Base-by-base conservation (phyloP, 2,113 vertebrate genomes). In the Suncus etruscus region DNA sequence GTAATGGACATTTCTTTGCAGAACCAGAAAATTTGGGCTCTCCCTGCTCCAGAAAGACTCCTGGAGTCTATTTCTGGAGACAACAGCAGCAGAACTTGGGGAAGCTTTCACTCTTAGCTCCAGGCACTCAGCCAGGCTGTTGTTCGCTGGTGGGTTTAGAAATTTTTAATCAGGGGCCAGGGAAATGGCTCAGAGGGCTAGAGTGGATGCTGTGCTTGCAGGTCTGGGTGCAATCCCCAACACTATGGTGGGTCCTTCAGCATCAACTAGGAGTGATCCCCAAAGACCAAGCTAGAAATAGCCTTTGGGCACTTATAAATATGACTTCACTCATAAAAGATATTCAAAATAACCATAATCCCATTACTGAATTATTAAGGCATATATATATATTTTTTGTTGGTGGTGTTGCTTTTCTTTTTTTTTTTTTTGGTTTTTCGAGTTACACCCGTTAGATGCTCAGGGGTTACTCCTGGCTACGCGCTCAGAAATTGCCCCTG, bases 291-390 rank as follows among this genome's bases (percentile, higher is more conserved):
- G 54, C 58, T 61, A 20, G 58, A 20, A 20, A 16, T 22, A 54
- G 54, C 54, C 54, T 58, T 61, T 16, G 65, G 65, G 27, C 24
- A 66, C 65, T 54, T 79, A 39, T 61, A 79, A 31, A 27, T 31
- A 70, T 66, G 16, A 12, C 8, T 20, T 16, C 58, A 18, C 58
- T 16, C 18, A 16, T 16, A 61, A 16, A 14, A 58, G 18, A 58
- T 18, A 58, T 81, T 72, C 20, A 89, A 84, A 92, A 61, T 39
- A 70, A 51, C 66, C 24, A 15, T 48, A 86, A 74, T 68, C 47
- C 31, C 22, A 31, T 69, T 54, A 83, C 68, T 16, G 10, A 61
- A 90, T 18, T 48, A 27, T 72, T 68, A 68, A 66, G 20, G 25
- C 6, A 0, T 81, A 32, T 58, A 80, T 76, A n/a, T n/a, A n/a